phyloP scores from a whole-genome alignment of 2,888 invertebrate genomes.

The Conops quadrifasciatus region DNA sequence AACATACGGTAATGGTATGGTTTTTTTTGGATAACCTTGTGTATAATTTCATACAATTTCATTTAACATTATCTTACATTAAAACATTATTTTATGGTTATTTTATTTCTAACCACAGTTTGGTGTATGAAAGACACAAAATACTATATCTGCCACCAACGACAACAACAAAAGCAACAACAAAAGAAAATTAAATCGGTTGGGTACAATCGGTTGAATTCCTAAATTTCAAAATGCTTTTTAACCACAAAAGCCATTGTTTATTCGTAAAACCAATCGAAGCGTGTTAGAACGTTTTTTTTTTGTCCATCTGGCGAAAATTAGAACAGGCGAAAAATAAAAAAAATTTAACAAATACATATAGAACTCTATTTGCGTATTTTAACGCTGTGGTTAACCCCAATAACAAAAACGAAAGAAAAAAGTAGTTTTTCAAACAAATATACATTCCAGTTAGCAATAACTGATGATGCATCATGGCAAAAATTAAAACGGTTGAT shows the following conservation, averaged over 20 bases:
- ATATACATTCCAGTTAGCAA: neutral
- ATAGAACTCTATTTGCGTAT: neutral
- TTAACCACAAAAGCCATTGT: conserved; percentile 24
- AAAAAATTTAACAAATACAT: neutral
- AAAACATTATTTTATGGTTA: neutral
- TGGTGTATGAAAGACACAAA: neutral
- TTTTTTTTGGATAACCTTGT: no score
- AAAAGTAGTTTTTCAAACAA: neutral
- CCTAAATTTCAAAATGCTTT: conserved; percentile 1
- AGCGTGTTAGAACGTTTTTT: conserved; percentile 16
- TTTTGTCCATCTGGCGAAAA: neutral
- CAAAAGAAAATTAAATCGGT: neutral
- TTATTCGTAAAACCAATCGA: conserved; percentile 26
- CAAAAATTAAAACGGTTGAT: neutral
- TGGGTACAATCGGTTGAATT: neutral
- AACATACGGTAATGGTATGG: no score
- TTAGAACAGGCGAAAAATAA: neutral
- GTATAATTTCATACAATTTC: no score
- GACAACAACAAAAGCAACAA: neutral
- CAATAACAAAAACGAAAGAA: neutral
- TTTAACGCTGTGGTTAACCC: conserved; percentile 1
- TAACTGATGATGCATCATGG: neutral
- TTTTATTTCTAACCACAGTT: neutral
- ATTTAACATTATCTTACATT: neutral
- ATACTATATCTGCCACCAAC: neutral